These are phyloP conservation scores for Muscicapa striata DNA, from an alignment of 2,797 vertebrate species.

Conservation along the genomic window DNA sequence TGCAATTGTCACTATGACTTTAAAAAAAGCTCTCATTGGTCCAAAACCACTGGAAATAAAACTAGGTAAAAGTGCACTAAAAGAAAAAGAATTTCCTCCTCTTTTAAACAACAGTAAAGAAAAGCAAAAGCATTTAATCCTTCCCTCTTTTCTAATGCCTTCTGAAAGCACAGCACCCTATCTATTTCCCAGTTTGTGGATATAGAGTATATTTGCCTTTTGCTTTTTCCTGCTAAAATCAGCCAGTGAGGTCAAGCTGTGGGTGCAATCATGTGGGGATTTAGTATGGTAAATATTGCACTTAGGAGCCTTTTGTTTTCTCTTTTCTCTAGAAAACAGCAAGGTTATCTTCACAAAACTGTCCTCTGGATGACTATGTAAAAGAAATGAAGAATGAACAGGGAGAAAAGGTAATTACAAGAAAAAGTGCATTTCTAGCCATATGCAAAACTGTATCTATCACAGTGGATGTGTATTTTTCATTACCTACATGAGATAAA, in stretches of 20 bases:
- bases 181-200: neutral
- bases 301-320: neutral
- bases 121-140: neutral
- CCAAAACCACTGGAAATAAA: neutral
- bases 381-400: neutral
- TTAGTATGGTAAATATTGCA: neutral
- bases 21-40: neutral
- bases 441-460: fast-evolving
- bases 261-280: neutral
- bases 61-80: neutral
- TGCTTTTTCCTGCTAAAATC: neutral
- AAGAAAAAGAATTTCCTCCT: neutral
- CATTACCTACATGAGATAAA: neutral
- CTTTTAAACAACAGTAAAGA: neutral
- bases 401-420: neutral
- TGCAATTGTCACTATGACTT: neutral
- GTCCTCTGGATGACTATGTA: neutral
- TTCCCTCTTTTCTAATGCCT: neutral
- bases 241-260: neutral
- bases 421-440: neutral
- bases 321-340: neutral
- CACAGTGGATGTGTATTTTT: neutral
- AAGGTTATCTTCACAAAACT: neutral
- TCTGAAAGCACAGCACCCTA: neutral
- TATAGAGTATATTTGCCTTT: neutral